Percentiles rank a stretch among this genome's conserved stretches.
Conservation (phyloP, 2,797 vertebrate species). For the Sternarchorhynchus goeldii region DNA sequence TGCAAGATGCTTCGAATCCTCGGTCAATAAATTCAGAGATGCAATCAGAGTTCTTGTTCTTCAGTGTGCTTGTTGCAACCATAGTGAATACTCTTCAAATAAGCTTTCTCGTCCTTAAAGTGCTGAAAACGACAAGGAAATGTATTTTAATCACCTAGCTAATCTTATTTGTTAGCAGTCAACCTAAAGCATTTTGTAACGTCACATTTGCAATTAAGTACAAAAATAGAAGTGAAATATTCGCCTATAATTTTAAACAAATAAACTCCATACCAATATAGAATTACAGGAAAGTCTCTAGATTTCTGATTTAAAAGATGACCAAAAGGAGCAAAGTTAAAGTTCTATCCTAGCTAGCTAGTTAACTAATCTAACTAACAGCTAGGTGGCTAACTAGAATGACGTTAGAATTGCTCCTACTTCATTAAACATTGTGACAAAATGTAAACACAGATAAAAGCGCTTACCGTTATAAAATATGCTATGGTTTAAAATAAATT, state of each 20-base stretch:
- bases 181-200: not conserved
- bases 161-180: not conserved
- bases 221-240: not conserved
- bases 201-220: too few species aligned
- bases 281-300: not conserved
- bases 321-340: conserved; percentile 14
- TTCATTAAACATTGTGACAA: not conserved
- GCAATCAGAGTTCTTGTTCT: conserved; percentile 69
- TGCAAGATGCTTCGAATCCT: conserved; percentile 67
- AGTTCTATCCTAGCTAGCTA: not conserved
- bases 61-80: conserved; percentile 76
- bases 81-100: conserved; percentile 56
- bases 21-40: conserved; percentile 66
- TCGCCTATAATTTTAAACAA: not conserved
- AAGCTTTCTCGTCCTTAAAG: conserved; percentile 35
- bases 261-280: not conserved
- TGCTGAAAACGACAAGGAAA: conserved; percentile 33
- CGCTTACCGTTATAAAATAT: conserved; percentile 49
- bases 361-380: not conserved
- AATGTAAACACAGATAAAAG: not conserved
- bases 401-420: not conserved
- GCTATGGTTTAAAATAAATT: conserved; percentile 42
- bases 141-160: not conserved
- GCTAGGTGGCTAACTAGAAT: not conserved
- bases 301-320: not conserved